phyloP scores from a whole-genome alignment of 2,888 invertebrate genomes.

The Prionchulus punctatus region DNA sequence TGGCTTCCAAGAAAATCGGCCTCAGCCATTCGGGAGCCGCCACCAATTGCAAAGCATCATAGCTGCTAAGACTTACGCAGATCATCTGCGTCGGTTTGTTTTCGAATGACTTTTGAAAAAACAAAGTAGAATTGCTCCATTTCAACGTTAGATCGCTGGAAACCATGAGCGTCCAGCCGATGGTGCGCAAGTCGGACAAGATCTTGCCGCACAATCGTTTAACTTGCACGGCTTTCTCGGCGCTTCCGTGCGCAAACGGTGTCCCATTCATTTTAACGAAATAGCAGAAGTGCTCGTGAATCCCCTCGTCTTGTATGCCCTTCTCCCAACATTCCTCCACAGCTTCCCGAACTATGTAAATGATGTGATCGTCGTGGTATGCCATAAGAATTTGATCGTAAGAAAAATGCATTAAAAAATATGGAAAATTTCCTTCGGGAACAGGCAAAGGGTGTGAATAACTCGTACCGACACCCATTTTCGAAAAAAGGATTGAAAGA shows the following conservation, averaged over 20 bases:
- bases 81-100: neutral
- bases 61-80: conserved; percentile 11
- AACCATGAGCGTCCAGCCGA: conserved; percentile 9
- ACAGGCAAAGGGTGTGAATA: no score
- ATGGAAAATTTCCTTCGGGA: no score
- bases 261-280: neutral
- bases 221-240: neutral
- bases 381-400: neutral
- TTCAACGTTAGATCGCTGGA: conserved; percentile 7
- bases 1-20: neutral
- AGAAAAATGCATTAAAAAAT: no score
- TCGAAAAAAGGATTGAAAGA: no score
- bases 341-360: neutral
- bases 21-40: neutral
- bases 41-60: conserved; percentile 12
- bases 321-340: neutral
- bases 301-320: neutral
- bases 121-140: conserved; percentile 10
- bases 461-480: no score
- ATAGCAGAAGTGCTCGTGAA: neutral
- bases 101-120: conserved; percentile 1
- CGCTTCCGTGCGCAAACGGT: neutral
- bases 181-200: neutral
- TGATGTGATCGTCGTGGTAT: neutral
- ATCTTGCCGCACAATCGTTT: neutral